phyloP scores from a whole-genome alignment of 2,113 vertebrate genomes.

The Cyphomyrus discorhynchus region DNA sequence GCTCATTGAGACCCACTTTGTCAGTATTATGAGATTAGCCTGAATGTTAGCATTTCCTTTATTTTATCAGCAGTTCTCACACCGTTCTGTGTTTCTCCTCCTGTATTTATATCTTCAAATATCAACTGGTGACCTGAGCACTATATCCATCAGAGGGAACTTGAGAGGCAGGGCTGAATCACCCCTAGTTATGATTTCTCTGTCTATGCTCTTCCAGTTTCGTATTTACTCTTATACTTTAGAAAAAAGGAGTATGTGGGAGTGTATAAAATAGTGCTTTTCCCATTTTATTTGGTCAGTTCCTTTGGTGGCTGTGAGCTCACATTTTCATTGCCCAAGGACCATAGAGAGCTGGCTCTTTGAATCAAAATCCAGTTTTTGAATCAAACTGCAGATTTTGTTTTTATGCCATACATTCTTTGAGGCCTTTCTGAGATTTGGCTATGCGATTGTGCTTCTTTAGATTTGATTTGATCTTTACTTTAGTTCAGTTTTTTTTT shows the following conservation, averaged over 20 bases:
- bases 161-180: not conserved
- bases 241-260: not conserved
- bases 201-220: not conserved
- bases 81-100: not conserved
- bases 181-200: not conserved
- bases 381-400: not conserved
- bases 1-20: not conserved
- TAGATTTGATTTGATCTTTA: constrained; percentile 4
- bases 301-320: not conserved
- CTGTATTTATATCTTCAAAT: constrained; percentile 5
- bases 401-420: not conserved
- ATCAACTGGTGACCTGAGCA: not conserved
- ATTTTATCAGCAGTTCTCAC: not conserved
- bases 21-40: not conserved
- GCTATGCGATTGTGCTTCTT: not conserved
- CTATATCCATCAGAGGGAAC: not conserved
- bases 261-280: not conserved
- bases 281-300: not conserved
- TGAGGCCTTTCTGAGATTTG: not conserved
- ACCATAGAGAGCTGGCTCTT: not conserved
- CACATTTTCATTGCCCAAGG: not conserved
- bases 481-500: constrained; percentile 8
- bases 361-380: not conserved
- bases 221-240: not conserved
- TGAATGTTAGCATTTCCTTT: not conserved